phyloP scores from a whole-genome alignment of 2,113 vertebrate species.

The Verasper variegatus region DNA sequence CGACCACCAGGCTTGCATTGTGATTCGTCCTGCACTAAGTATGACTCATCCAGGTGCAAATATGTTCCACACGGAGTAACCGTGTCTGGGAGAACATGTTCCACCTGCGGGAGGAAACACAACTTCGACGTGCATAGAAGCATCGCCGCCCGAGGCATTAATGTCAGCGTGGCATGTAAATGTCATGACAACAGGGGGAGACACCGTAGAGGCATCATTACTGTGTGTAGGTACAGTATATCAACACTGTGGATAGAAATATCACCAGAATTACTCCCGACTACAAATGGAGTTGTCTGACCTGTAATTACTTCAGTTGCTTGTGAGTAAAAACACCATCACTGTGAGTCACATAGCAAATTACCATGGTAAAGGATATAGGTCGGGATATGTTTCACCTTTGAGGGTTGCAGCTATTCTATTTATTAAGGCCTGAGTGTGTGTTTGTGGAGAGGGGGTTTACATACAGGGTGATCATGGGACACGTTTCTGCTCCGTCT shows the following conservation, averaged over 20 bases:
- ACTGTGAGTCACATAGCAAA: background rate
- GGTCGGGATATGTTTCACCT: background rate
- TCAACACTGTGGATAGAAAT: background rate
- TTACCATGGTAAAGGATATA: background rate
- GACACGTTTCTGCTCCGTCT: constrained; percentile 36
- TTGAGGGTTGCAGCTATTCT: background rate
- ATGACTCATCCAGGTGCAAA: constrained; percentile 40
- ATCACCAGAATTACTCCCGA: background rate
- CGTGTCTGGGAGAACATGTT: background rate
- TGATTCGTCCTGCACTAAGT: background rate
- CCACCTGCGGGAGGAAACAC: background rate
- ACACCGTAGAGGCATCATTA: background rate
- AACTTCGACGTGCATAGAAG: background rate
- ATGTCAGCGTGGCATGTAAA: background rate
- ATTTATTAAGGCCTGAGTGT: constrained; percentile 14
- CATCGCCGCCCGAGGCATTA: background rate
- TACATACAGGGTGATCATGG: constrained; percentile 23
- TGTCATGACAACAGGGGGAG: background rate
- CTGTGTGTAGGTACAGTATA: background rate
- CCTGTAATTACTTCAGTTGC: constrained; percentile 2
- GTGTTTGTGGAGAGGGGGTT: too few relatives aligned
- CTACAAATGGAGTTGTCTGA: background rate
- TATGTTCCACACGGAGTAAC: background rate
- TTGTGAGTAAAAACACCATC: constrained; percentile 4
- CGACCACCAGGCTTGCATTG: constrained; percentile 1